phyloP scores from a whole-genome alignment of 2,797 vertebrate genomes.

The Melanogrammus aeglefinus region DNA sequence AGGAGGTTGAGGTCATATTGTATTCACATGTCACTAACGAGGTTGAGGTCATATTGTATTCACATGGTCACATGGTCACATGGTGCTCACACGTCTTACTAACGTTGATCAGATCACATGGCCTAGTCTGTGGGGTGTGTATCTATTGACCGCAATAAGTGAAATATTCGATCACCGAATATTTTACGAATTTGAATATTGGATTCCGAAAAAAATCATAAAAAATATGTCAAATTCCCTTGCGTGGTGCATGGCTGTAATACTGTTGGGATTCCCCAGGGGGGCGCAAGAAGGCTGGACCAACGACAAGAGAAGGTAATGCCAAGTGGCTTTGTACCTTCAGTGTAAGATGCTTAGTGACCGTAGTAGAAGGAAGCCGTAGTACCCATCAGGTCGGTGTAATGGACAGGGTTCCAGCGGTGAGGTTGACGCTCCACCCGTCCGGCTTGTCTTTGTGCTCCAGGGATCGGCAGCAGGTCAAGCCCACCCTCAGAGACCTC shows the following conservation, averaged over 20 bases:
- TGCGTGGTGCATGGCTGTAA: no score
- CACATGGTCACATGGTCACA: not conserved
- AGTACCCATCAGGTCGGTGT: not conserved
- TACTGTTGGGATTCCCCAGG: no score
- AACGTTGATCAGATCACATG: not conserved
- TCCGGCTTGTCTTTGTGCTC: not conserved
- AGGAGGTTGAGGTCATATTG: constrained; percentile 70
- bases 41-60: not conserved
- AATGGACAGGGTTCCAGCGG: not conserved
- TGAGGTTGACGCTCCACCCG: not conserved
- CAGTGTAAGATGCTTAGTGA: not conserved
- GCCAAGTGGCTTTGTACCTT: no score
- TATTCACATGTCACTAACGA: not conserved
- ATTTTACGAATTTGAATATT: no score
- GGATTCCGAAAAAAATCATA: no score
- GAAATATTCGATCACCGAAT: no score
- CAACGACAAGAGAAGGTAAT: no score
- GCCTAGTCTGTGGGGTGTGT: no score
- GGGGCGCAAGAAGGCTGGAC: no score
- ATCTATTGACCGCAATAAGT: no score
- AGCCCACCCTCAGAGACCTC: constrained; percentile 90
- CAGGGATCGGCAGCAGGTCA: constrained; percentile 91
- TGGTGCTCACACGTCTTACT: not conserved
- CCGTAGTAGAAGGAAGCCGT: no score
- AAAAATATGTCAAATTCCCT: no score